Evolutionary conservation across 1,140 invertebrate species (phyloP).

Genomic region (Dendrolimus punctatus): DNA sequence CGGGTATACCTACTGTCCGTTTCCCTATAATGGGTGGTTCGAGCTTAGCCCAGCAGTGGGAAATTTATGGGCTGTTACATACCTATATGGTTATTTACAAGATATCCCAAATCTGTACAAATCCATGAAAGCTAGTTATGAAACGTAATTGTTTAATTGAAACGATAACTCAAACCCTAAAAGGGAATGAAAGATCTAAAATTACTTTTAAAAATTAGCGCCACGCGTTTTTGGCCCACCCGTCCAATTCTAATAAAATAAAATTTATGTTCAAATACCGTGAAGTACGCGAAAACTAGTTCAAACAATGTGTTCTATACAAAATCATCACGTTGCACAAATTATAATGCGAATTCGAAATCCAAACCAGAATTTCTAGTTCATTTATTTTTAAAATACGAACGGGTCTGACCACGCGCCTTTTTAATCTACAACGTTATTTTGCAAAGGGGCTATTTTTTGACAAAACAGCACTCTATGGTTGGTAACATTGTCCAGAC

Average conservation of each 20-base stretch:
- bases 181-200: too few species aligned
- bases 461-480: neutral
- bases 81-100: too few species aligned
- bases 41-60: too few species aligned
- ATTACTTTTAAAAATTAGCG: neutral
- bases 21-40: too few species aligned
- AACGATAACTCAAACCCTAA: too few species aligned
- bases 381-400: conserved; percentile 18
- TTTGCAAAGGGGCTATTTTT: conserved; percentile 3
- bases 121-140: too few species aligned
- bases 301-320: conserved; percentile 28
- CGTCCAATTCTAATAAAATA: conserved; percentile 12
- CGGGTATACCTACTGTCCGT: too few species aligned
- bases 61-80: too few species aligned
- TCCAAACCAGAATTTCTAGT: conserved; percentile 50
- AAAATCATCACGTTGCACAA: conserved; percentile 51
- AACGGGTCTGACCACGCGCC: conserved; percentile 46
- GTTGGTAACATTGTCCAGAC: conserved; percentile 39
- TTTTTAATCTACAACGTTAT: conserved; percentile 38
- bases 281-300: conserved; percentile 39
- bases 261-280: conserved; percentile 35
- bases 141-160: too few species aligned
- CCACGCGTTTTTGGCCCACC: conserved; percentile 1
- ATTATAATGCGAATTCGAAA: conserved; percentile 31
- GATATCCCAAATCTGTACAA: too few species aligned